Base-by-base conservation (phyloP, 2,113 vertebrate species). In the Redunca redunca region DNA sequence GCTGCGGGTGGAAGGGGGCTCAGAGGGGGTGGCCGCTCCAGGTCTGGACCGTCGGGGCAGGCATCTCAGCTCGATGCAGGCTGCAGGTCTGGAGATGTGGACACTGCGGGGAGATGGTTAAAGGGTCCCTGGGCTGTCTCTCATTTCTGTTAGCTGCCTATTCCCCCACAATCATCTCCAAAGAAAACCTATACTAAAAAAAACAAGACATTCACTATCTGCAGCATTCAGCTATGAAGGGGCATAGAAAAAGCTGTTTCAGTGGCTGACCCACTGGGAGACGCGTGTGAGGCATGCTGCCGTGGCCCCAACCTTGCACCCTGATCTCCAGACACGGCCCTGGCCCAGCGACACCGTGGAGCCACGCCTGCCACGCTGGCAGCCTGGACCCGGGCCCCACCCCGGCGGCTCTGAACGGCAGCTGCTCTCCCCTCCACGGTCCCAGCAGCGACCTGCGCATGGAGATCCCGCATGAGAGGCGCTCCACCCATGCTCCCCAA, bases 311-410 rank as follows among this genome's bases (percentile, higher is more conserved):
- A 71, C 21, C 50, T 55, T 4, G 7, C 50, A 21, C 11, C 52
- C 55, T 16, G 16, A 25, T 64, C 62, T 36, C 14, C 25, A 25
- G 52, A 40, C 52, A 15, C 5, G 0, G 36, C 5, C 52, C 88
- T 11, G 15, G 55, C 53, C 23, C 33, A 83, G 52, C 0, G 0
- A 57, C 7, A 23, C 82, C 2, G 0, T 4, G 53, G 23, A 17
- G n/a, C n/a, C 5, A 0, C 2, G 2, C 23, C 33, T 53, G n/a
- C 55, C 23, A 26, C 4, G 0, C n/a, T 2, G 81, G 21, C 48
- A n/a, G 80, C 48, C 48, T 23, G 13, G 10, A n/a, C 28, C 43
- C 0, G 3, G 48, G 78, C 50, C 30, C 50, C 23, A 36, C 33
- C 81, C 12, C 12, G 1, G 50, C 14, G 14, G 82, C 82, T 57